Conservation (phyloP, 2,888 invertebrate species). For the Blomia tropicalis region DNA sequence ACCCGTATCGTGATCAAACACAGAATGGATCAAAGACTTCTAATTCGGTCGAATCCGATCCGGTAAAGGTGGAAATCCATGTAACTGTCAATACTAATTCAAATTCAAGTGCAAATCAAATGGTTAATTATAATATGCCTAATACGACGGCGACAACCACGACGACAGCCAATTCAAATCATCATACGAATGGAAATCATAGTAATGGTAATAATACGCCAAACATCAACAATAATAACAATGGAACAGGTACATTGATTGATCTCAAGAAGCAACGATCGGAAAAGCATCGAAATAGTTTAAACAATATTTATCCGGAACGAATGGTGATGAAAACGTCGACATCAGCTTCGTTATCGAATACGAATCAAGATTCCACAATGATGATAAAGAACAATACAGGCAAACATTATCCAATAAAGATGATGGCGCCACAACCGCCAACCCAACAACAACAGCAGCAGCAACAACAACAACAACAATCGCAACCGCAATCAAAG, state of each 20-base stretch:
- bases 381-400: not conserved
- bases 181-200: no score
- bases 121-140: not conserved
- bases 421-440: conserved; percentile 10
- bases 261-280: conserved; percentile 76
- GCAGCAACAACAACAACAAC: not conserved
- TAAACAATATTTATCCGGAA: conserved; percentile 16
- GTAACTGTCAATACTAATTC: conserved; percentile 33
- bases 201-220: not conserved
- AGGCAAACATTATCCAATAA: conserved; percentile 6
- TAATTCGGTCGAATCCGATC: conserved; percentile 18
- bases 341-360: not conserved
- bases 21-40: not conserved
- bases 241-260: conserved; percentile 66
- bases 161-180: no score
- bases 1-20: not conserved
- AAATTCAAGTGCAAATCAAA: conserved; percentile 29
- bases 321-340: conserved; percentile 4
- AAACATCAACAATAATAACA: conserved; percentile 54
- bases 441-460: not conserved
- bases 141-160: no score
- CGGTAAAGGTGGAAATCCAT: conserved; percentile 34
- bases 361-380: conserved; percentile 5
- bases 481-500: not conserved
- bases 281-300: conserved; percentile 30